A percentile compares a stretch with the other conserved stretches of the same genome.
Evolutionary conservation across 2,888 invertebrate species (phyloP).

Genomic region (Baccha elongata): DNA sequence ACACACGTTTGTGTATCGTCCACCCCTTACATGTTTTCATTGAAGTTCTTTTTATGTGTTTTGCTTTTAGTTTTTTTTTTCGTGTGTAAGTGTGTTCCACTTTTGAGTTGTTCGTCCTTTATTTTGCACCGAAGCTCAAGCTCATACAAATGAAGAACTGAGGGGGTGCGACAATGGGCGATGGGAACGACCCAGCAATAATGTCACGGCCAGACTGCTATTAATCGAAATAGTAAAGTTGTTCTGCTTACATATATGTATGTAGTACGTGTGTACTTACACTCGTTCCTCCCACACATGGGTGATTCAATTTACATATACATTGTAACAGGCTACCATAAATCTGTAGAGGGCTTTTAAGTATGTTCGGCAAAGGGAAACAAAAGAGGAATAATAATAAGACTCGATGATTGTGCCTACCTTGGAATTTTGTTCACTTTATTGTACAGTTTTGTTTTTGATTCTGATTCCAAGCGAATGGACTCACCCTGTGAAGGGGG

Average conservation of each 20-base stretch:
- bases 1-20: constrained; percentile 1
- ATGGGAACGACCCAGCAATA: constrained; percentile 61
- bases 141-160: constrained; percentile 2
- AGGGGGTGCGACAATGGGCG: constrained; percentile 2
- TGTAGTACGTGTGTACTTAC: neutral
- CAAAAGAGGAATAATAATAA: constrained; percentile 58
- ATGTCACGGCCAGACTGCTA: constrained; percentile 72
- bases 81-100: constrained; percentile 50
- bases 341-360: constrained; percentile 41
- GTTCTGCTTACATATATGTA: constrained; percentile 35
- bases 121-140: constrained; percentile 29
- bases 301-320: constrained; percentile 3
- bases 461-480: constrained; percentile 28
- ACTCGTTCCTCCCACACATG: too few relatives aligned
- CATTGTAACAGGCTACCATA: constrained; percentile 30
- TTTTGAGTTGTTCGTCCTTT: constrained; percentile 58
- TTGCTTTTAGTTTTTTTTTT: constrained; percentile 34
- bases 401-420: constrained; percentile 24
- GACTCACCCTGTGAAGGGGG: constrained; percentile 2
- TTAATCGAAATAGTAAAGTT: constrained; percentile 71
- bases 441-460: constrained; percentile 26
- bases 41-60: constrained; percentile 45
- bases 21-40: constrained; percentile 37
- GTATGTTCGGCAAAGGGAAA: constrained; percentile 40
- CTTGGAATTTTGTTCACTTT: constrained; percentile 28